These are phyloP conservation scores for Ptychadena robeensis DNA, from an alignment of 2,797 vertebrate genomes.

Conservation along the genomic window DNA sequence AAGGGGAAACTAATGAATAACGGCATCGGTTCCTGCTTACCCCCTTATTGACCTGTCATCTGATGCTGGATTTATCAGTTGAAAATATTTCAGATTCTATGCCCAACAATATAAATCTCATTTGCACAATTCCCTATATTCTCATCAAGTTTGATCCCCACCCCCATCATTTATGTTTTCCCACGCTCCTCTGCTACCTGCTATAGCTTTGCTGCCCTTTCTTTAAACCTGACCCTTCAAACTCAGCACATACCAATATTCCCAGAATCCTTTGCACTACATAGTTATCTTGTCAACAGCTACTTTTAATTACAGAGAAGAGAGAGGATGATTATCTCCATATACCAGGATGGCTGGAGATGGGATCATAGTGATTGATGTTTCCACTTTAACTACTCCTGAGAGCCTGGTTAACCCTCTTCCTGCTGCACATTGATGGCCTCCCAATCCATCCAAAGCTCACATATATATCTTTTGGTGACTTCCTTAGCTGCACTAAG, in stretches of 20 bases:
- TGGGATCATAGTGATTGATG: background rate
- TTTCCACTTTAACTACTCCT: background rate
- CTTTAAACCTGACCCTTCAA: constrained; percentile 23
- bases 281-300: constrained; percentile 41
- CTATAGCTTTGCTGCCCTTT: background rate
- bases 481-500: too few relatives aligned
- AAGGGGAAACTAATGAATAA: background rate
- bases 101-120: background rate
- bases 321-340: constrained; percentile 4
- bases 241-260: background rate
- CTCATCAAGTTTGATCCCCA: constrained; percentile 4
- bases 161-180: background rate
- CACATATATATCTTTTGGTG: too few relatives aligned
- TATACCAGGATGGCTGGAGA: background rate
- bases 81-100: background rate
- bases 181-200: constrained; percentile 13
- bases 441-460: too few relatives aligned
- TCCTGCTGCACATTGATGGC: too few relatives aligned
- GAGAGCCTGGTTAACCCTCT: too few relatives aligned
- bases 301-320: constrained; percentile 42
- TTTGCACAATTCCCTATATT: background rate
- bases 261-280: constrained; percentile 25
- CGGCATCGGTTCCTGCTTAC: too few relatives aligned
- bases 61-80: too few relatives aligned
- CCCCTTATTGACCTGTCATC: too few relatives aligned